Evolutionary conservation across 53 echinoderm and acorn worm species (phyloP).

Genomic region (Astropecten irregularis): DNA sequence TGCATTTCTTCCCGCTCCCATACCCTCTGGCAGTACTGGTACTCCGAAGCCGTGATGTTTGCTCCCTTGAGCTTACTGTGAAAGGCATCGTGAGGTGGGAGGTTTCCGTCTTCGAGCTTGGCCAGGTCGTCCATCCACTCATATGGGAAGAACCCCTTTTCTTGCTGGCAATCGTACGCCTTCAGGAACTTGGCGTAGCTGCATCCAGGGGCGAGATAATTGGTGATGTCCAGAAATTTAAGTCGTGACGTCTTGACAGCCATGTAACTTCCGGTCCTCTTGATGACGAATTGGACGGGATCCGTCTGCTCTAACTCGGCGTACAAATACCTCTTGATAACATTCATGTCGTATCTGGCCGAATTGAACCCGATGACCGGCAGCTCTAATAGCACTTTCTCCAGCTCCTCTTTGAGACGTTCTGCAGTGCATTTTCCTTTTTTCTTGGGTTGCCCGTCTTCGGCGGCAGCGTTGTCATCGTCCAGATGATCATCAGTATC

Average conservation of each 20-base stretch:
- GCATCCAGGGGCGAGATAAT: constrained; percentile 57
- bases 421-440: no score
- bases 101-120: constrained; percentile 18
- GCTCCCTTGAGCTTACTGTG: neutral
- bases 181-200: constrained; percentile 40
- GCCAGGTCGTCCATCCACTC: constrained; percentile 50
- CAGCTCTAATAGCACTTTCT: no score
- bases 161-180: constrained; percentile 28
- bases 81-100: constrained; percentile 25
- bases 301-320: neutral
- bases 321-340: no score
- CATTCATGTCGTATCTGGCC: no score
- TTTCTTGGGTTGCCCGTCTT: no score
- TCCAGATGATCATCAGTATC: no score
- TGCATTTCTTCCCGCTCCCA: constrained; percentile 32
- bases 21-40: neutral
- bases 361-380: no score
- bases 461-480: neutral
- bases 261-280: constrained; percentile 22
- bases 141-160: constrained; percentile 54
- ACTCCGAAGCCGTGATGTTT: constrained; percentile 11
- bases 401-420: no score
- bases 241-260: constrained; percentile 26
- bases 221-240: constrained; percentile 56
- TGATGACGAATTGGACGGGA: constrained; percentile 4